Evolutionary conservation across 1,140 invertebrate species (phyloP), one percentile per base, ranked within the genome.

Genomic region (Lanistes nyassanus): DNA sequence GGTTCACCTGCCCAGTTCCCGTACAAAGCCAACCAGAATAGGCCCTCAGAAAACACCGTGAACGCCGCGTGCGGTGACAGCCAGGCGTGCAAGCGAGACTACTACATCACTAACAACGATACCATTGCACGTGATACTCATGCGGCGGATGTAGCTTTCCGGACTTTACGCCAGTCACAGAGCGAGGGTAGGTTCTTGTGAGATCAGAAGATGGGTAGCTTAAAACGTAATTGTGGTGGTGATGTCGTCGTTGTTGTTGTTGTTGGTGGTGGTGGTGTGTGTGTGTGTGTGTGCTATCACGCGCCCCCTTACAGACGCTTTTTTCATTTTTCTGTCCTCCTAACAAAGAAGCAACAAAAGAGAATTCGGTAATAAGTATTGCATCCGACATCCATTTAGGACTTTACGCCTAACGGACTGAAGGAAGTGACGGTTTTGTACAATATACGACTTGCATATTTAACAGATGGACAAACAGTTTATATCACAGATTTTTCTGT

Each of bases 81-180:
- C 31, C 36, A 26, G 16, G 21, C 56, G 0, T 78, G 76, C 47
- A 60, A 36, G 26, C 37, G 67, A 16, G 76, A 78, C 39, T 78
- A 75, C 37, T 47, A 55, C 34, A 67, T 75, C 47, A 70, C 71
- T 13, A 60, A 36, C 42, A 36, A 78, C 37, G 68, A 3, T 9
- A 70, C 53, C 19, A 51, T 71, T 21, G 76, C 76, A 16, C 53
- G 56, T n/a, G 67, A 42, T 4, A 69, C 36, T 23, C 70, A 56
- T 19, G 21, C 37, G 29, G 64, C 51, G 4, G 53, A 39, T 0
- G 36, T 29, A 0, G 34, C n/a, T 9, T 78, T 75, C 47, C 26
- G 34, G 4, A 23, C 4, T 36, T 53, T 78, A 7, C 23, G 36
- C 23, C n/a, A 23, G 0, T 71, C 60, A 21, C 76, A 78, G 36